Base-by-base conservation (phyloP, 2,113 vertebrate species). In the Monarcha castaneiventris region DNA sequence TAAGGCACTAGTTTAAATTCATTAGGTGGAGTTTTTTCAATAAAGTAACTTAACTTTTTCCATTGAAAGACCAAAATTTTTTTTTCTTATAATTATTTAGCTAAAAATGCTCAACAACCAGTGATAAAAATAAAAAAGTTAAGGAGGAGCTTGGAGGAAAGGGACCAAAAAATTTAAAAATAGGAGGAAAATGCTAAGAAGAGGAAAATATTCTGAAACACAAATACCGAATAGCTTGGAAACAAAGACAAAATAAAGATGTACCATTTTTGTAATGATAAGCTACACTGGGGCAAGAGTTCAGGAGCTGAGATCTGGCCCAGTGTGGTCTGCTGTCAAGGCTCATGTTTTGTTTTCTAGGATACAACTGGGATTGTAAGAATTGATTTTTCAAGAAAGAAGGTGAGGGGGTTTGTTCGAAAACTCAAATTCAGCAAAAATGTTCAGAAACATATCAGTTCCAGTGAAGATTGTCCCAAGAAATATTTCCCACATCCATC, bases 341-440 rank as follows among this genome's bases (percentile, higher is more conserved):
- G 16, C 17, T 2, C 0, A 56, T 77, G 44, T 35, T 91, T 84
- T 78, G 18, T 58, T 90, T 93, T 63, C 59, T 52, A 35, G 19
- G 23, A 15, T 56, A 49, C n/a, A 87, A 8, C 32, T 68, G 58
- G 16, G 79, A 91, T 16, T 68, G 33, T 48, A 82, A 69, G 26
- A 86, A 90, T 29, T 39, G 25, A 49, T 91, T 89, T 93, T 93
- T 87, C 3, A 4, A 56, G 61, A 55, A 75, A 43, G 10, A 91
- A 26, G 12, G 2, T 26, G 5, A 13, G 25, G 25, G 23, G 7
- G 13, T 13, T 49, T 56, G 8, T 72, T 79, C 23, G 41, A 80
- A 97, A 96, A 84, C 37, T 64, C 37, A n/a, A 91, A 44, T 56
- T 91, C 78, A 87, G 66, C 71, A 82, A 84, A 79, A 76, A 29